Evolutionary conservation across 2,888 invertebrate species (phyloP).

Genomic region (Venustoraphidia nigricollis): DNA sequence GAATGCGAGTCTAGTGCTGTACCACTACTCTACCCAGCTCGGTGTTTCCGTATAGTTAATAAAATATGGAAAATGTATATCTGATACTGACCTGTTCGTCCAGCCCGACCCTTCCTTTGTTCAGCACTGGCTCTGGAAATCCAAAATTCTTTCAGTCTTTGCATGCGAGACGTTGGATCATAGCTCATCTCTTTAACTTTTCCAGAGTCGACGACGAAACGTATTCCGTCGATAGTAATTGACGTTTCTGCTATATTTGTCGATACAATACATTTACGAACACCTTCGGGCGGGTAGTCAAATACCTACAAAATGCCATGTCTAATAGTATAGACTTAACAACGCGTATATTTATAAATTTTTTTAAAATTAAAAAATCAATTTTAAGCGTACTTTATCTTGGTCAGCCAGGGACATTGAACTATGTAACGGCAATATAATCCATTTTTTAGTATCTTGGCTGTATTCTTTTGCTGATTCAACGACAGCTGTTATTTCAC

Average conservation of each 20-base stretch:
- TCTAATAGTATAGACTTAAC: too few relatives aligned
- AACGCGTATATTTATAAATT: not conserved
- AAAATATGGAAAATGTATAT: not conserved
- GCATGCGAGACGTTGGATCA: constrained; percentile 80
- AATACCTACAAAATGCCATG: constrained; percentile 46
- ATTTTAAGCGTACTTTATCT: constrained; percentile 54
- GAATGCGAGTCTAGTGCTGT: too few relatives aligned
- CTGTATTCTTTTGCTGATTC: constrained; percentile 76
- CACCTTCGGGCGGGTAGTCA: constrained; percentile 86
- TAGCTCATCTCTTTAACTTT: constrained; percentile 97
- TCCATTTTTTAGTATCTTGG: constrained; percentile 70
- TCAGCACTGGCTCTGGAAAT: constrained; percentile 96
- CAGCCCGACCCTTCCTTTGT: constrained; percentile 90
- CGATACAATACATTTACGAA: constrained; percentile 91
- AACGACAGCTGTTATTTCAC: constrained; percentile 76
- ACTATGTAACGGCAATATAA: constrained; percentile 84
- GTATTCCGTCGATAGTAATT: constrained; percentile 92
- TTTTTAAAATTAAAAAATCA: not conserved
- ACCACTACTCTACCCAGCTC: too few relatives aligned
- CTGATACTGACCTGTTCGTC: constrained; percentile 50
- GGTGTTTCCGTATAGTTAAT: not conserved
- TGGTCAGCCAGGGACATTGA: constrained; percentile 86
- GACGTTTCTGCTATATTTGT: constrained; percentile 99
- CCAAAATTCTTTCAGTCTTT: constrained; percentile 84
- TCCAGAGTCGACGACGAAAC: constrained; percentile 95